Base-by-base conservation (phyloP, 2,888 invertebrate species). In the Pammene aurita region DNA sequence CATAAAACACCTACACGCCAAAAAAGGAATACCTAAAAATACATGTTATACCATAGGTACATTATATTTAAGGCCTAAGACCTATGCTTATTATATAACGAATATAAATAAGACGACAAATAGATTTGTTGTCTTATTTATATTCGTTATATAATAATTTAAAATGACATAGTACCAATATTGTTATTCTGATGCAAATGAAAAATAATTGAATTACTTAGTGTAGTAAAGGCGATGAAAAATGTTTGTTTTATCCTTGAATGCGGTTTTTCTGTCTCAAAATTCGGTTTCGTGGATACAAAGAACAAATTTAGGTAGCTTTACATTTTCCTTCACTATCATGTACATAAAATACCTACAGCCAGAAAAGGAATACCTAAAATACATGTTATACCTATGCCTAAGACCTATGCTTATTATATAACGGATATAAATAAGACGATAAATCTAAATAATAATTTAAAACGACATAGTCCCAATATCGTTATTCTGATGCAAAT, bases 211-310 rank as follows among this genome's bases (percentile, higher is more conserved):
- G 5, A n/a, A 0, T 6, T 61, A 61, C 61, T 61, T 48, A 34
- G n/a, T 26, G 48, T 11, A 41, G 38, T 52, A 62, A 52, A 62
- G 34, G 62, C 26, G 38, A 41, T 62, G n/a, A n/a, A n/a, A n/a
- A n/a, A n/a, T n/a, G n/a, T n/a, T n/a, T n/a, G n/a, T n/a, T n/a
- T n/a, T n/a, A n/a, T n/a, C n/a, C n/a, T n/a, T n/a, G n/a, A n/a
- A n/a, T n/a, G n/a, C n/a, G n/a, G n/a, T n/a, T n/a, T n/a, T n/a
- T n/a, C n/a, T n/a, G n/a, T n/a, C n/a, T n/a, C n/a, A n/a, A n/a
- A n/a, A n/a, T n/a, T n/a, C n/a, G n/a, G n/a, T n/a, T n/a, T n/a
- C n/a, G n/a, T n/a, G n/a, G n/a, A n/a, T n/a, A n/a, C n/a, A n/a
- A n/a, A n/a, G n/a, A n/a, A n/a, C n/a, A n/a, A n/a, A n/a, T n/a